Base-by-base conservation (phyloP, 2,797 vertebrate genomes). In the Percopsis omiscomaycus region DNA sequence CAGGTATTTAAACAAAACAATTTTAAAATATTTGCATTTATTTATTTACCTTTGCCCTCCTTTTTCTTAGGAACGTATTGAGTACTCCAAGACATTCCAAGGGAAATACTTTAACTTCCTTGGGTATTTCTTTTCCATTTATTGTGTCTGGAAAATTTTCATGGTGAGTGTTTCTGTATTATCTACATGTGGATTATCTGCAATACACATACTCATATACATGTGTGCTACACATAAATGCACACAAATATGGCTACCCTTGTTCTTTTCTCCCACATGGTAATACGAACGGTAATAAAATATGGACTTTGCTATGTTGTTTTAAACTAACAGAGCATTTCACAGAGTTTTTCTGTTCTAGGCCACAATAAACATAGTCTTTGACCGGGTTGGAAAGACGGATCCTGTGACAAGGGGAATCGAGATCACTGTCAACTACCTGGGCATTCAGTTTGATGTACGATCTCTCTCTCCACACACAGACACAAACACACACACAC, bases 141-240 rank as follows among this genome's bases (percentile, higher is more conserved):
- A 99, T 66, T 99, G 97, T 82, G 96, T 99, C 74, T 99, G 97
- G 98, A 99, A 99, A 90, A 98, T 98, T 74, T 99, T 99, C 79
- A 99, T 99, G 96, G 98, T 99, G 92, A 83, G 94, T 69, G 51
- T 72, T 13, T 5, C 46, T 28, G 55, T 66, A 5, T 52, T 27
- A 46, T 0, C 51, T 46, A 1, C 50, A 5, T 44, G 55, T 15
- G 37, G 1, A n/a, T 55, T 68, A 1, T 13, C 11, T 52, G 56
- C 70, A 22, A 29, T 22, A 29, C 11, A 5, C 2, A 57, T 50
- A 46, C 16, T 65, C 50, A 15, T 29, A 44, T 14, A 10, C 4
- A 6, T 28, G 30, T 2, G 9, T 42, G 37, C 37, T 42, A 42
- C 37, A 42, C 8, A 42, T 9, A 37, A 37, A 37, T 37, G 37